A percentile compares a stretch with the other conserved stretches of the same genome.
These are phyloP conservation scores for Tapirus terrestris DNA, from an alignment of 2,113 vertebrate genomes.

Conservation along the genomic window DNA sequence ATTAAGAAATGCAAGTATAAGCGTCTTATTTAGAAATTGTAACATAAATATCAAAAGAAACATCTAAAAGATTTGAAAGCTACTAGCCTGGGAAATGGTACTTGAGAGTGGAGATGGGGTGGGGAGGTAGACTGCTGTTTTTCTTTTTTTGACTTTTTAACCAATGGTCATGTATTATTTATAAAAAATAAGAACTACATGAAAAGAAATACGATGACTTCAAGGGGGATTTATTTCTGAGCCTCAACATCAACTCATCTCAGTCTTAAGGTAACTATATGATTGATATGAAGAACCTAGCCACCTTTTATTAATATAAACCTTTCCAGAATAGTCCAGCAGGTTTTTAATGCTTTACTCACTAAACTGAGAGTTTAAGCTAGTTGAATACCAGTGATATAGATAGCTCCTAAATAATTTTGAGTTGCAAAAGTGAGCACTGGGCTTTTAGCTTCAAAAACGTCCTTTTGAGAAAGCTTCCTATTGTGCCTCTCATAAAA, in stretches of 20 bases:
- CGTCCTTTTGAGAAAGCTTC: not conserved
- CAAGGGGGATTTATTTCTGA: slow-evolving; percentile 51
- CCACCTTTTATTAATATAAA: slow-evolving; percentile 36
- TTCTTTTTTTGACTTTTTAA: slow-evolving; percentile 53
- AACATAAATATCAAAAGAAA: slow-evolving; percentile 11
- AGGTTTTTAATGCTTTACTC: not conserved
- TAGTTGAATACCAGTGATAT: not conserved
- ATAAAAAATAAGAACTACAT: slow-evolving; percentile 32
- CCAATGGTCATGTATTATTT: slow-evolving; percentile 47
- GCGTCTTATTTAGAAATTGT: not conserved
- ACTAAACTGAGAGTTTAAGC: slow-evolving; percentile 14
- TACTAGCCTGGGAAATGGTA: not conserved
- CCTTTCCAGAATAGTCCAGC: not conserved
- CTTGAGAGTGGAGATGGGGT: not conserved
- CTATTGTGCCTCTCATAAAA: not conserved
- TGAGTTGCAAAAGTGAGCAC: slow-evolving; percentile 28
- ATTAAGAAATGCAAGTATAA: not conserved
- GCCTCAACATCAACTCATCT: not conserved
- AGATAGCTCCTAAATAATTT: not conserved
- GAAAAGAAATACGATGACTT: slow-evolving; percentile 41
- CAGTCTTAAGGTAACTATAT: slow-evolving; percentile 24
- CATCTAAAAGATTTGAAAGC: not conserved
- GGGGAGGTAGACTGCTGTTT: not conserved
- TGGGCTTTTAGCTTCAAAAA: not conserved
- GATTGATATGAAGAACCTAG: slow-evolving; percentile 5